Evolutionary conservation across 2,797 vertebrate genomes (phyloP).

Genomic region (Tragelaphus oryx): DNA sequence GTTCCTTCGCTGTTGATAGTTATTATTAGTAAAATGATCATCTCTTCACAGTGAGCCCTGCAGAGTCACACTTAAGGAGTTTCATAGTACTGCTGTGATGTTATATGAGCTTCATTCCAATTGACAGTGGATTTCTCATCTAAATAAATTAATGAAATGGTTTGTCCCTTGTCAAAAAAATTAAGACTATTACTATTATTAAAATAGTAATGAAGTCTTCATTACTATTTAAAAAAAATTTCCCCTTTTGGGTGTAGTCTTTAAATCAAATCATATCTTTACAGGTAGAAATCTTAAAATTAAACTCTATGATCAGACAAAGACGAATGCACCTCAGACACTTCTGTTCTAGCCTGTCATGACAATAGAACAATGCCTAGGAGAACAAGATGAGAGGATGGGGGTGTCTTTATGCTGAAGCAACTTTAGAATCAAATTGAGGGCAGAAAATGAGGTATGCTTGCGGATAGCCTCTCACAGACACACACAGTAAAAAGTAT

Average conservation of each 20-base stretch:
- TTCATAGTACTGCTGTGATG: not conserved
- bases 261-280: not conserved
- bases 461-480: not conserved
- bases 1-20: not conserved
- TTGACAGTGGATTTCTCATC: not conserved
- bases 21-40: not conserved
- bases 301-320: not conserved
- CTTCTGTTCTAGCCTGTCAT: not conserved
- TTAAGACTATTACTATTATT: not conserved
- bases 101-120: not conserved
- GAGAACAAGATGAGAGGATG: not conserved
- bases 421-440: not conserved
- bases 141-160: slow-evolving; percentile 9
- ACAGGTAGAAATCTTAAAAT: not conserved
- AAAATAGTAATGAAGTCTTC: not conserved
- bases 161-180: not conserved
- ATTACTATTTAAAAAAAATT: not conserved
- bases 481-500: not conserved
- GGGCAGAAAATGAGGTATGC: not conserved
- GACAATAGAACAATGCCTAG: not conserved
- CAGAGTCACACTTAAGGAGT: not conserved
- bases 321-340: not conserved
- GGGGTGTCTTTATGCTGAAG: not conserved
- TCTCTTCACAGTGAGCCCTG: not conserved
- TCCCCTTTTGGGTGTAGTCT: not conserved